These are phyloP conservation scores for Gobio occitaniae DNA, from an alignment of 2,797 vertebrate genomes.

Conservation along the genomic window DNA sequence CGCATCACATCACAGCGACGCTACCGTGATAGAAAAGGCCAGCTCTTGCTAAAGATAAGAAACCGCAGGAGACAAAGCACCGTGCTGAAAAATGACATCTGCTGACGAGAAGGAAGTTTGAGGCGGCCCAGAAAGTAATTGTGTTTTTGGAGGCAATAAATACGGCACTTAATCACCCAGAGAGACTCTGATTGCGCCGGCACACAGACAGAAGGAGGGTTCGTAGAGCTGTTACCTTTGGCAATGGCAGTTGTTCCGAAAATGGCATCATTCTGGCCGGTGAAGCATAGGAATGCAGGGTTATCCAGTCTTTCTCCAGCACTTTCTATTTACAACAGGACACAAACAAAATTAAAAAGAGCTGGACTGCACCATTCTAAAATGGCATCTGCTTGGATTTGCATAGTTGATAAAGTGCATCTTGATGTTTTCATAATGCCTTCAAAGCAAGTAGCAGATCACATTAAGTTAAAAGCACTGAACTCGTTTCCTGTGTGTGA, in stretches of 20 bases:
- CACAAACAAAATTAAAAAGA: constrained; percentile 39
- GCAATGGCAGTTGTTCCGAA: constrained; percentile 75
- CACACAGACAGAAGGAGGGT: constrained; percentile 71
- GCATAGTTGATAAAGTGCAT: constrained; percentile 46
- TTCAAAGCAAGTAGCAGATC: constrained; percentile 52
- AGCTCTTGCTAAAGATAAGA: constrained; percentile 77
- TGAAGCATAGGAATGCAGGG: constrained; percentile 72
- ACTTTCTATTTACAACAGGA: constrained; percentile 75
- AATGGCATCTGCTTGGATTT: constrained; percentile 12
- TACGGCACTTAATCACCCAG: constrained; percentile 84
- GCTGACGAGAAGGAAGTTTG: constrained; percentile 83
- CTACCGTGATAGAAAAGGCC: constrained; percentile 89
- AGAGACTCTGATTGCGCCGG: constrained; percentile 74
- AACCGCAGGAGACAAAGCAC: constrained; percentile 81
- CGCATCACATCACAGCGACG: constrained; percentile 80
- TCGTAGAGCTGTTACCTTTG: constrained; percentile 85
- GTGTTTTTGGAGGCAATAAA: constrained; percentile 89
- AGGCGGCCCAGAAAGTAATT: constrained; percentile 84
- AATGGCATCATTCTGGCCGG: constrained; percentile 72
- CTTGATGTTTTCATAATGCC: constrained; percentile 33
- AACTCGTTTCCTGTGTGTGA: constrained; percentile 34
- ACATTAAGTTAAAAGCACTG: constrained; percentile 43
- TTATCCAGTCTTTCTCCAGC: constrained; percentile 82
- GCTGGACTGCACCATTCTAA: constrained; percentile 11
- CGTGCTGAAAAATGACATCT: constrained; percentile 89